These are phyloP conservation scores for Danio tinwini DNA, from an alignment of 2,797 vertebrate species.

Conservation along the genomic window DNA sequence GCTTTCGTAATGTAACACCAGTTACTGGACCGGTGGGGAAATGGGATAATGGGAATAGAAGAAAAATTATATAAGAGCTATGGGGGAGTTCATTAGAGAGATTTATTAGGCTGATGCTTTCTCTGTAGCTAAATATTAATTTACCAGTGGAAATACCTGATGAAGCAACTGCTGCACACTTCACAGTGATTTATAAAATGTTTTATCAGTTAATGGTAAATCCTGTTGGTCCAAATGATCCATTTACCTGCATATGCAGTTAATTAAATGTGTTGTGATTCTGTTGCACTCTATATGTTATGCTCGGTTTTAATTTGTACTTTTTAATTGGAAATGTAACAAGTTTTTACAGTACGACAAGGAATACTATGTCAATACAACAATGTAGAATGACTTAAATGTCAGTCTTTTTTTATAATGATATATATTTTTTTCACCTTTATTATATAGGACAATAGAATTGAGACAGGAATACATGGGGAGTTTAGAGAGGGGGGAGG, in stretches of 20 bases:
- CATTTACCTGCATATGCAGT: neutral
- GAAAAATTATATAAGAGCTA: slow-evolving; percentile 14
- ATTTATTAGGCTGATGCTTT: neutral
- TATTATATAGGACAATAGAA: no score
- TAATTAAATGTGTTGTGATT: neutral
- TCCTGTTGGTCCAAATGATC: neutral
- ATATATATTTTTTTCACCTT: no score
- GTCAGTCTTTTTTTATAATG: neutral
- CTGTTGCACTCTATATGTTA: neutral
- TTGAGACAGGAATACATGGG: no score
- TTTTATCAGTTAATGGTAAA: neutral
- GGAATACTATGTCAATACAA: neutral
- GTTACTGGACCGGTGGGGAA: slow-evolving; percentile 5
- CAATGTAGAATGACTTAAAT: neutral
- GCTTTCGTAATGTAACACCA: slow-evolving; percentile 59
- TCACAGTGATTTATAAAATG: neutral
- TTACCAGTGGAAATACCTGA: neutral
- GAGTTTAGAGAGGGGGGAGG: no score
- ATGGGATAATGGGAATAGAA: slow-evolving; percentile 34
- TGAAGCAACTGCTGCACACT: neutral
- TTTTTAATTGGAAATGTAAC: neutral
- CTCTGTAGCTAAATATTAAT: slow-evolving; percentile 8
- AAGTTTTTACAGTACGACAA: neutral
- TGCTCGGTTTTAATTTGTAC: neutral
- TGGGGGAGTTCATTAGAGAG: slow-evolving; percentile 1